Evolutionary conservation across 2,113 vertebrate species (phyloP).

Genomic region (Anseranas semipalmata): DNA sequence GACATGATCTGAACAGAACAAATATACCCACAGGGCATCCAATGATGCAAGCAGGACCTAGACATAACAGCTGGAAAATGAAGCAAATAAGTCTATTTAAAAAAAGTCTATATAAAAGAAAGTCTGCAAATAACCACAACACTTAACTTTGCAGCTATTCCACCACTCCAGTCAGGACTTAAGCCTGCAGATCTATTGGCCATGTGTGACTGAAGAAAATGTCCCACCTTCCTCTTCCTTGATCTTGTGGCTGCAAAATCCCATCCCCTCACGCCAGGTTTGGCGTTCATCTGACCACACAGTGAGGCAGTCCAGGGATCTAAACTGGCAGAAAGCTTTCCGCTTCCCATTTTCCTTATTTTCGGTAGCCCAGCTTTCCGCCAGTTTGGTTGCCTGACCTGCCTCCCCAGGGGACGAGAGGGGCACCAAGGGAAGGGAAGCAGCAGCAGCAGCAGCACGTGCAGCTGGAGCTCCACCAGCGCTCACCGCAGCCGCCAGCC

Average conservation of each 20-base stretch:
- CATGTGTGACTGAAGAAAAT: background rate
- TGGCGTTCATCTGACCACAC: background rate
- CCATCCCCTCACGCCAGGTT: background rate
- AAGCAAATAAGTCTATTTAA: no score
- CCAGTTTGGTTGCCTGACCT: background rate
- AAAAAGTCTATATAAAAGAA: background rate
- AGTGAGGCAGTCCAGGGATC: fast-evolving
- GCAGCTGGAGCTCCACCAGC: background rate
- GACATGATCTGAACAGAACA: conserved; percentile 27
- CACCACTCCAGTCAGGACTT: background rate
- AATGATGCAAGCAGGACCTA: background rate
- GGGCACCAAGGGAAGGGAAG: background rate
- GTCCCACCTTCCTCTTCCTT: background rate
- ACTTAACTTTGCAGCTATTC: background rate
- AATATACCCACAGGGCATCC: background rate
- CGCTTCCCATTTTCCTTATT: background rate
- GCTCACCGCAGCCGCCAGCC: background rate
- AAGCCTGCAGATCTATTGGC: background rate
- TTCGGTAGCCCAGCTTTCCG: background rate
- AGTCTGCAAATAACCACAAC: background rate
- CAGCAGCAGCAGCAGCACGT: background rate
- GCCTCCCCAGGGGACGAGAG: background rate
- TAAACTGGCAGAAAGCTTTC: background rate
- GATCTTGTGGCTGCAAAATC: background rate
- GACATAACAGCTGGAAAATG: background rate